Base-by-base conservation (phyloP, 2,888 invertebrate genomes). In the Drosophila cognata region DNA sequence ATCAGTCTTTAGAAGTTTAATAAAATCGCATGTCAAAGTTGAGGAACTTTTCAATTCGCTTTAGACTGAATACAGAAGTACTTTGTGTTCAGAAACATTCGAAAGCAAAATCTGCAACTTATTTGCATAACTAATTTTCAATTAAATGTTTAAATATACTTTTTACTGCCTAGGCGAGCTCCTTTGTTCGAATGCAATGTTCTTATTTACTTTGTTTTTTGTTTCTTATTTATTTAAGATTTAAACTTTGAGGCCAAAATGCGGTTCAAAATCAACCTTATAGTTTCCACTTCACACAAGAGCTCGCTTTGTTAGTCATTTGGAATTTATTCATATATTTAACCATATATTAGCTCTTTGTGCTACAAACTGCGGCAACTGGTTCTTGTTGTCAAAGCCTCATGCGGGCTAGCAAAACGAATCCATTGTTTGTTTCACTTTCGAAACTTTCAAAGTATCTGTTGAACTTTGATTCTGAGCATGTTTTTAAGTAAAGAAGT, bases 371-470 rank as follows among this genome's bases (percentile, higher is more conserved):
- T 31, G 25, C 21, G 51, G 4, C 71, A 76, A 80, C 59, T 65
- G 77, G 61, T 76, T 77, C 43, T 65, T 65, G 53, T 56, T 55
- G 36, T 56, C 28, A 48, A 66, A 77, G 66, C 71, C 66, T 66
- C 59, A 71, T 71, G 74, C 57, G 50, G 62, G 31, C 75, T n/a
- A 65, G 68, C 50, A 62, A 65, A 59, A 51, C 52, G 35, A 28
- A 63, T 48, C 53, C 58, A 79, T 69, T 79, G 61, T 77, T 74
- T 74, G 58, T 79, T 62, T 41, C 51, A 58, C 53, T 21, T 56
- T 33, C 18, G 56, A 59, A 21, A 25, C 21, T 46, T 78, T 56
- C n/a, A 33, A 72, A 55, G 59, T 36, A 56, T 53, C 13, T 61
- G 43, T 29, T 68, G 18, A 68, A 64, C 63, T 36, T 62, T 46